These are phyloP conservation scores for Scaptomyza hsui DNA, from an alignment of 1,140 invertebrate species.

Conservation along the genomic window DNA sequence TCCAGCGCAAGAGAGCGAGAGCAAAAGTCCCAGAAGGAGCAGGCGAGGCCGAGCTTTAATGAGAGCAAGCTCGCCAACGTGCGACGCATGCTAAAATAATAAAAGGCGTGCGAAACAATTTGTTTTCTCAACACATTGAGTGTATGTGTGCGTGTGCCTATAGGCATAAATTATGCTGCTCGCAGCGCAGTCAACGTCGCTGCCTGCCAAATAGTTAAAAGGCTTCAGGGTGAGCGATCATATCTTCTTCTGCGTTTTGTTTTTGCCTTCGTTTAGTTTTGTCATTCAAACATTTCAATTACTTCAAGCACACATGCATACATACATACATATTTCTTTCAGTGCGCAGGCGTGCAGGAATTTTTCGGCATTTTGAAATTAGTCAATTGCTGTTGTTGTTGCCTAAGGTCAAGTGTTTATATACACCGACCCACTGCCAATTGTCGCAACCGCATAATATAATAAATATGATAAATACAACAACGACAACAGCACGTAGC, in stretches of 20 bases:
- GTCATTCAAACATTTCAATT: slow-evolving; percentile 80
- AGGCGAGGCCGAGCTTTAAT: slow-evolving; percentile 56
- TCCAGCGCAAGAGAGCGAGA: not conserved
- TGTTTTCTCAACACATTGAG: slow-evolving; percentile 13
- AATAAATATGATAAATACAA: slow-evolving; percentile 24
- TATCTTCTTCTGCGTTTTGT: slow-evolving; percentile 4
- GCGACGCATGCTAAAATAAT: slow-evolving; percentile 68
- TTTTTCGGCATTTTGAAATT: slow-evolving; percentile 55
- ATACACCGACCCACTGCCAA: slow-evolving; percentile 5
- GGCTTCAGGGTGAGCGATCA: slow-evolving; percentile 22
- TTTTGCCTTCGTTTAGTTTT: slow-evolving; percentile 21
- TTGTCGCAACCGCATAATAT: slow-evolving; percentile 59
- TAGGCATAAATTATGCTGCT: slow-evolving; percentile 50
- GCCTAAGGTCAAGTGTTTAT: slow-evolving; percentile 65
- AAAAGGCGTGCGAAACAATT: slow-evolving; percentile 76
- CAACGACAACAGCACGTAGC: slow-evolving; percentile 39
- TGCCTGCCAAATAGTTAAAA: slow-evolving; percentile 31
- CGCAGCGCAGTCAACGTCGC: slow-evolving; percentile 2
- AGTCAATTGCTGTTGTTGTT: slow-evolving; percentile 53
- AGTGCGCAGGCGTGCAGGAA: slow-evolving; percentile 65
- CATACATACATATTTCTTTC: slow-evolving; percentile 23
- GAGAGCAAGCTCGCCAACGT: slow-evolving; percentile 67
- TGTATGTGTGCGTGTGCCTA: not conserved
- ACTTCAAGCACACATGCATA: slow-evolving; percentile 39
- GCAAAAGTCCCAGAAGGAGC: slow-evolving; percentile 10